These are phyloP conservation scores for Thyatira batis DNA, from an alignment of 2,888 invertebrate genomes.

Conservation along the genomic window DNA sequence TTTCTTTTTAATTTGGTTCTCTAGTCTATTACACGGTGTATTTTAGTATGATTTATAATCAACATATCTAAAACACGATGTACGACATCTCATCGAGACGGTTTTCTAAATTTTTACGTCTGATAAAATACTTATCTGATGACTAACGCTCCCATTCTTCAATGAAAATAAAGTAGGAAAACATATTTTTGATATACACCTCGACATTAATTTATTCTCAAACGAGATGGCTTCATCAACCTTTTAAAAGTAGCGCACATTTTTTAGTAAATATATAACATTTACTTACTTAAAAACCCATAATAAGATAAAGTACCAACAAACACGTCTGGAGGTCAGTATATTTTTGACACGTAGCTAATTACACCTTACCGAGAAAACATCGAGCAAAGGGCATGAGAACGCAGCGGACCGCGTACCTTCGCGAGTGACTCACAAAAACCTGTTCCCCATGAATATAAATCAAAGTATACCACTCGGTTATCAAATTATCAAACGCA, in stretches of 20 bases:
- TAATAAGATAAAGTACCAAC: neutral
- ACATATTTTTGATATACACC: neutral
- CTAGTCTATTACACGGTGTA: slow-evolving; percentile 53
- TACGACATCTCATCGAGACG: slow-evolving; percentile 35
- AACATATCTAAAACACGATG: slow-evolving; percentile 39
- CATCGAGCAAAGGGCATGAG: slow-evolving; percentile 60
- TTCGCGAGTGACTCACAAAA: slow-evolving; percentile 51
- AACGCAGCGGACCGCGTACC: slow-evolving; percentile 34
- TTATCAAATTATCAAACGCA: slow-evolving; percentile 81
- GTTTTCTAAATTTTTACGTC: slow-evolving; percentile 38
- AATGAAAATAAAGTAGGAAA: slow-evolving; percentile 4
- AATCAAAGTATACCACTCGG: slow-evolving; percentile 67
- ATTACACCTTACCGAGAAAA: slow-evolving; percentile 47
- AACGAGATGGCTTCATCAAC: neutral
- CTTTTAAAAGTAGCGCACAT: neutral
- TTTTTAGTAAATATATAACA: too few relatives aligned
- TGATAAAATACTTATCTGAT: slow-evolving; percentile 28
- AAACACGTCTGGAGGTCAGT: slow-evolving; percentile 22
- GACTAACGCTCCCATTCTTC: slow-evolving; percentile 27
- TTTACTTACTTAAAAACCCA: neutral
- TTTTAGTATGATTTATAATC: slow-evolving; percentile 62
- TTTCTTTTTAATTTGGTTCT: slow-evolving; percentile 74
- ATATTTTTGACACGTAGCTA: slow-evolving; percentile 32
- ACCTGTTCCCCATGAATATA: slow-evolving; percentile 63
- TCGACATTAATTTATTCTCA: neutral